These are phyloP conservation scores for Sternotherus odoratus DNA, from an alignment of 2,797 vertebrate species.

Conservation along the genomic window DNA sequence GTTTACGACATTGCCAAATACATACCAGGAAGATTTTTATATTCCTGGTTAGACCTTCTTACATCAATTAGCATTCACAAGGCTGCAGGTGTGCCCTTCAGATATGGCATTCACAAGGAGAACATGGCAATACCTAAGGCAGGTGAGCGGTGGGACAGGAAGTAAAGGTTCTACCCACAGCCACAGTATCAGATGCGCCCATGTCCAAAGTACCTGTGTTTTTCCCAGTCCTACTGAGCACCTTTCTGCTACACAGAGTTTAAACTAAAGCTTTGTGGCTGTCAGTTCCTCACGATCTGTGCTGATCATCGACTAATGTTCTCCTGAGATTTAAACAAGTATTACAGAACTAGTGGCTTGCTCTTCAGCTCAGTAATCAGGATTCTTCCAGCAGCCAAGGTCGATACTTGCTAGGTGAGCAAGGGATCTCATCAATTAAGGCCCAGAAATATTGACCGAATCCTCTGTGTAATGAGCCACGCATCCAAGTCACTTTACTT, in stretches of 20 bases:
- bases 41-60: neutral
- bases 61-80: neutral
- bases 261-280: neutral
- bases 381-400: neutral
- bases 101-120: constrained; percentile 8
- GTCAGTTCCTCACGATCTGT: neutral
- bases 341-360: neutral
- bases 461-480: neutral
- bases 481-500: neutral
- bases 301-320: neutral
- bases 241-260: neutral
- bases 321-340: neutral
- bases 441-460: neutral
- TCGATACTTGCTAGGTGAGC: neutral
- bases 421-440: neutral
- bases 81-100: constrained; percentile 13
- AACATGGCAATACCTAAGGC: constrained; percentile 6
- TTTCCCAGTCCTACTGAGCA: neutral
- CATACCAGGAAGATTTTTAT: neutral
- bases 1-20: constrained; percentile 1
- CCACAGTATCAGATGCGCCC: constrained; percentile 27
- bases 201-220: neutral
- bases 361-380: neutral
- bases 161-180: constrained; percentile 38
- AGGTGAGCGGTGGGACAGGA: constrained; percentile 28